These are phyloP conservation scores for Leptopilina clavipes DNA, from an alignment of 1,140 invertebrate genomes.

Conservation along the genomic window DNA sequence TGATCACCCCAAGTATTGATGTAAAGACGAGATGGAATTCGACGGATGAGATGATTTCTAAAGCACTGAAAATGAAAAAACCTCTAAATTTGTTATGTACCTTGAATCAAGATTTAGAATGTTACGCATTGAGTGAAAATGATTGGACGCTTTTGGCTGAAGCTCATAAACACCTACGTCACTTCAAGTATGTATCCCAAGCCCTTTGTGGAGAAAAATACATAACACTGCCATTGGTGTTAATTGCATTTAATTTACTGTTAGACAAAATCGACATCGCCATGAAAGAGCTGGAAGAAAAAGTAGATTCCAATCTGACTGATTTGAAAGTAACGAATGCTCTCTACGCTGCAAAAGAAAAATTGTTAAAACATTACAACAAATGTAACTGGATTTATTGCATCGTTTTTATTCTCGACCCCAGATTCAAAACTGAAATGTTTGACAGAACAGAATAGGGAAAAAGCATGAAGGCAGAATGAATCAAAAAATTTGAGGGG, in stretches of 20 bases:
- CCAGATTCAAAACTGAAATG: background rate
- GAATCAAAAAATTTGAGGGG: background rate
- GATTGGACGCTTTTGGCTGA: background rate
- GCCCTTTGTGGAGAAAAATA: background rate
- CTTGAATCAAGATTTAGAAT: background rate
- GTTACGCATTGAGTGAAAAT: background rate
- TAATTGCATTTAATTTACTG: background rate
- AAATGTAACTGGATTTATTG: background rate
- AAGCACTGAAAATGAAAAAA: background rate
- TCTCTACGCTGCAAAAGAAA: background rate
- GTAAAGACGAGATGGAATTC: background rate
- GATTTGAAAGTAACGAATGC: background rate
- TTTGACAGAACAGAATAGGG: background rate
- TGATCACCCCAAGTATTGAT: background rate
- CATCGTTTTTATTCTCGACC: background rate
- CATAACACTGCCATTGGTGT: background rate
- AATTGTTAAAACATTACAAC: background rate
- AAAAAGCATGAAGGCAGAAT: background rate
- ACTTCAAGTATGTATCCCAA: background rate
- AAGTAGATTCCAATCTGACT: background rate
- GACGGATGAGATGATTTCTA: background rate
- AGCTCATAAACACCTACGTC: background rate
- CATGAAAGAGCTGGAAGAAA: background rate
- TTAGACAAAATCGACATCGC: background rate
- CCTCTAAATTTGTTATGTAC: background rate